Evolutionary conservation across 2,113 vertebrate genomes (phyloP), one percentile per base, ranked within the genome.

Genomic region (Malurus melanocephalus): DNA sequence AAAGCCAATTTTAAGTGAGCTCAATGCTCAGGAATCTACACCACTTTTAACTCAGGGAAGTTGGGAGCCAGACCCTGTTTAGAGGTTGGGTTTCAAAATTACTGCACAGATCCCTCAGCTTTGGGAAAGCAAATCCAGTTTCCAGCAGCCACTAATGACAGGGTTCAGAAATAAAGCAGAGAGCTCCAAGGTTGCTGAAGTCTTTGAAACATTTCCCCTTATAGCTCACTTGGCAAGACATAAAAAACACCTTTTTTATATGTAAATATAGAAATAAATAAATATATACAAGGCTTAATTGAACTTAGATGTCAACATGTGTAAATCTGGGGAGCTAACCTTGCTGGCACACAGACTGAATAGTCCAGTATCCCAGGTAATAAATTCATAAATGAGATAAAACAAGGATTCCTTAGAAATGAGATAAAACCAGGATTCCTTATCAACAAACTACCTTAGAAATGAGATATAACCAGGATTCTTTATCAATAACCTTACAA

Each of bases 121-220:
- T 33, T 61, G 73, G 61, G 73, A 80, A 92, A 40, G 93, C 49
- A 92, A 95, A 93, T 93, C 91, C 93, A 90, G 88, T 88, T 92
- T 84, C 66, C 55, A 92, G 73, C 72, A 92, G 87, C 85, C 90
- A 88, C 88, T 93, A 91, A 95, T 95, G 72, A 83, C 33, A 88
- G 80, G 84, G 92, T 55, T 81, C n/a, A 85, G 83, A 93, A 95
- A 91, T 38, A 75, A 89, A 92, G 83, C 62, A 83, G 49, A 55
- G 83, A 77, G 62, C 73, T 87, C 65, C 0, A 33, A 52, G 69
- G 78, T n/a, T 88, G 65, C 80, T 88, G 1, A 64, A 93, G 85
- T 8, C 82, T 91, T 94, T 77, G 76, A 80, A 80, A 86, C 42
- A 49, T 83, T 64, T 60, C 68, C 79, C 85, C 80, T 91, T 67